Percentiles rank a stretch among this genome's conserved stretches.
phyloP scores from a whole-genome alignment of 2,888 invertebrate genomes.

The Germaria angustata region DNA sequence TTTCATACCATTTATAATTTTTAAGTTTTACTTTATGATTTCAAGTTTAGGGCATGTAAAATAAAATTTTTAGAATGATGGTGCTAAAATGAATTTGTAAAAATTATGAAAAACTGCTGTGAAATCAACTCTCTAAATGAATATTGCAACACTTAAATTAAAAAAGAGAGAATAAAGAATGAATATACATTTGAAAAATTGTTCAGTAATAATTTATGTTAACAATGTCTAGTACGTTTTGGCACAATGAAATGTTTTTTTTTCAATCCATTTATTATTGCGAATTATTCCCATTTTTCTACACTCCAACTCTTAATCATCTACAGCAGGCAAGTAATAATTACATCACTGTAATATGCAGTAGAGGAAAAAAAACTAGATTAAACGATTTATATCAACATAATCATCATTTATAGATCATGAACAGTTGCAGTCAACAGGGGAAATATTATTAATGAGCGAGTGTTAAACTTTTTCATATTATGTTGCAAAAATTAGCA shows the following conservation, averaged over 20 bases:
- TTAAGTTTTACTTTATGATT: too few species aligned
- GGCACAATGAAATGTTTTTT: conserved; percentile 33
- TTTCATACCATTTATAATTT: too few species aligned
- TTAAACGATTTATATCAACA: conserved; percentile 16
- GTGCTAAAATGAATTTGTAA: not conserved
- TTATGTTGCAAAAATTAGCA: not conserved
- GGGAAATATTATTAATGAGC: not conserved
- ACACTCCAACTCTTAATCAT: not conserved
- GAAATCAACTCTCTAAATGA: conserved; percentile 10
- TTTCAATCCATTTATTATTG: conserved; percentile 1
- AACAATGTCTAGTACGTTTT: conserved; percentile 36
- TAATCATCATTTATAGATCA: conserved; percentile 12
- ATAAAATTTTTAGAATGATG: not conserved
- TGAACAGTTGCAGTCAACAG: not conserved
- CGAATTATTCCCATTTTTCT: not conserved
- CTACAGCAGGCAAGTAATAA: not conserved
- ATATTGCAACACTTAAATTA: conserved; percentile 1
- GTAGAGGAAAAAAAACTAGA: not conserved
- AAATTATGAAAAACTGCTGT: not conserved
- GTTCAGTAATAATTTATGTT: conserved; percentile 44
- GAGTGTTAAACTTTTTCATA: not conserved
- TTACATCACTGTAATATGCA: not conserved
- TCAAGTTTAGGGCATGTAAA: too few species aligned
- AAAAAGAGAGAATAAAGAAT: not conserved
- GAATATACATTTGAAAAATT: not conserved